Evolutionary conservation across 1,140 invertebrate species (phyloP).

Genomic region (Argopecten irradians): DNA sequence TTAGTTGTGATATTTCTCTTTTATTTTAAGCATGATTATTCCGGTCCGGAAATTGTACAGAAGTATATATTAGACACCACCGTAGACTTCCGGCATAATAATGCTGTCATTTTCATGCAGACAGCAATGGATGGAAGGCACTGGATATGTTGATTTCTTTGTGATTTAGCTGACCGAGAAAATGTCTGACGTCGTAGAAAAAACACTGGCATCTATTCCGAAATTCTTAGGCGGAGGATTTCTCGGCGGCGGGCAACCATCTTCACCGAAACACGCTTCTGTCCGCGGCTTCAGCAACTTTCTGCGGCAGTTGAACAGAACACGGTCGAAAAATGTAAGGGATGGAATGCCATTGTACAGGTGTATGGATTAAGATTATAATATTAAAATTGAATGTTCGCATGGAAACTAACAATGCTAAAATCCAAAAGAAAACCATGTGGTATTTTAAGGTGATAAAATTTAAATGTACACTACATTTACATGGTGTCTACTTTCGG

Average conservation of each 20-base stretch:
- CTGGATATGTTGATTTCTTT: background rate
- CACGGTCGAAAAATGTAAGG: slow-evolving; percentile 36
- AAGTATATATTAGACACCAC: too few species aligned
- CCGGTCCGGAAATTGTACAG: too few species aligned
- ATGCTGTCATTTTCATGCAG: background rate
- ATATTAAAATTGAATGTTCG: too few species aligned
- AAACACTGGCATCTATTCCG: slow-evolving; percentile 55
- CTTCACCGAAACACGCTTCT: slow-evolving; percentile 27
- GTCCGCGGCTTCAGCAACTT: slow-evolving; percentile 39
- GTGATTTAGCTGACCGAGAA: background rate
- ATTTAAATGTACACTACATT: too few species aligned
- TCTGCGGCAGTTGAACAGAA: slow-evolving; percentile 31
- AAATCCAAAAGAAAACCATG: too few species aligned
- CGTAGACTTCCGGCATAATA: too few species aligned
- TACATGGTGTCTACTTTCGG: background rate
- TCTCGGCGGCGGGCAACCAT: slow-evolving; percentile 29
- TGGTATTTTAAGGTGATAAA: too few species aligned
- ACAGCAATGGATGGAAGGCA: background rate
- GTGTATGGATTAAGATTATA: too few species aligned
- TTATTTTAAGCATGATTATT: too few species aligned
- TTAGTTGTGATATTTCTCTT: too few species aligned
- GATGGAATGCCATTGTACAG: too few species aligned
- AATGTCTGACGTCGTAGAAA: slow-evolving; percentile 63
- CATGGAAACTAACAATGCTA: too few species aligned
- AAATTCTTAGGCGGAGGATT: slow-evolving; percentile 47